Percentiles rank a stretch among this genome's conserved stretches.
Conservation (phyloP, 1,140 invertebrate species). For the Zaprionus africanus region DNA sequence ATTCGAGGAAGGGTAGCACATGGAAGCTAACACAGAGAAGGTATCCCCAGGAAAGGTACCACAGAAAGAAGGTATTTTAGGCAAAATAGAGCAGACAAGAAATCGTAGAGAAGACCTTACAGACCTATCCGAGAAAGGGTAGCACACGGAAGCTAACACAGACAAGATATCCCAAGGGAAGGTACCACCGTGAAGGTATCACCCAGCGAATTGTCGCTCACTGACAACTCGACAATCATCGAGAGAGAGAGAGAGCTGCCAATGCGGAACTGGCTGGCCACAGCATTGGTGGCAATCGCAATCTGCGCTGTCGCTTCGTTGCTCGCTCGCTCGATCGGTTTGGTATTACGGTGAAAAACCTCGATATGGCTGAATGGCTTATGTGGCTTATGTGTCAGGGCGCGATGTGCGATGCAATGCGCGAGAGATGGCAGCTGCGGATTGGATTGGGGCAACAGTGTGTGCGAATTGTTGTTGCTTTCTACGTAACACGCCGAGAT, state of each 20-base stretch:
- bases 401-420: constrained; percentile 33
- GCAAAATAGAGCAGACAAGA: background rate
- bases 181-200: background rate
- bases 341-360: constrained; percentile 43
- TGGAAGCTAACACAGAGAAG: too few relatives aligned
- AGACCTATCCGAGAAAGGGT: too few relatives aligned
- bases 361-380: constrained; percentile 56
- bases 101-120: too few relatives aligned
- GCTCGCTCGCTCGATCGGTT: constrained; percentile 33
- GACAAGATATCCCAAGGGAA: too few relatives aligned
- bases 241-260: constrained; percentile 5
- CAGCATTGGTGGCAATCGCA: constrained; percentile 51
- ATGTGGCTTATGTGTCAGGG: constrained; percentile 52
- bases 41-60: too few relatives aligned
- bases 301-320: constrained; percentile 36
- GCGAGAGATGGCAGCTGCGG: constrained; percentile 54
- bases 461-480: constrained; percentile 45
- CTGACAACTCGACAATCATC: background rate
- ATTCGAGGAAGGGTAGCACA: too few relatives aligned
- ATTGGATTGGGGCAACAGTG: constrained; percentile 37
- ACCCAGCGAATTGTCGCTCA: background rate
- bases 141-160: too few relatives aligned
- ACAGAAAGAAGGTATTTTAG: background rate
- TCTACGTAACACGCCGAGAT: constrained; percentile 71
- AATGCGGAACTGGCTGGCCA: constrained; percentile 68